A percentile compares a stretch with the other conserved stretches of the same genome.
phyloP scores from a whole-genome alignment of 2,888 invertebrate genomes.

The Monoplex corrugatus region DNA sequence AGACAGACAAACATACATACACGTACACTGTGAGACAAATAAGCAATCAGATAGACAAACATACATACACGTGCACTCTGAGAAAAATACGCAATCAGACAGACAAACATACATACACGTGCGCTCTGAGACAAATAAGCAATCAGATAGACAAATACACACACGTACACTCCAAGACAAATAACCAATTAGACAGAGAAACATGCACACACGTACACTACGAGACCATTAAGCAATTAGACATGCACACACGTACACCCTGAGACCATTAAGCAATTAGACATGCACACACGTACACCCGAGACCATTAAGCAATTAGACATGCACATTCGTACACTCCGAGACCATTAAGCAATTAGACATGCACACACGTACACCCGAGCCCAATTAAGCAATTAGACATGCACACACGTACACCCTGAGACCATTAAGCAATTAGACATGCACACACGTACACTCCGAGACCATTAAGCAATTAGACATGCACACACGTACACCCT shows the following conservation, averaged over 20 bases:
- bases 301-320: neutral
- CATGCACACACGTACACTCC: too few species aligned
- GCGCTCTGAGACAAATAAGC: neutral
- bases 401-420: too few species aligned
- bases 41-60: neutral
- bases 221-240: neutral
- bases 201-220: neutral
- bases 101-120: neutral
- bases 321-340: neutral
- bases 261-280: neutral
- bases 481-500: too few species aligned
- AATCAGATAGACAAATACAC: neutral
- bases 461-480: too few species aligned
- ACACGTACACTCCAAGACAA: neutral
- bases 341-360: neutral
- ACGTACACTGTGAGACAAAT: neutral
- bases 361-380: too few species aligned
- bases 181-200: too few species aligned
- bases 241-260: neutral
- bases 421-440: too few species aligned
- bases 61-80: neutral
- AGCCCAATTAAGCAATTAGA: too few species aligned
- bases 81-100: neutral
- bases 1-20: neutral
- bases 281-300: too few species aligned